phyloP scores from a whole-genome alignment of 2,797 vertebrate species.

The Pyrocephalus nanus region DNA sequence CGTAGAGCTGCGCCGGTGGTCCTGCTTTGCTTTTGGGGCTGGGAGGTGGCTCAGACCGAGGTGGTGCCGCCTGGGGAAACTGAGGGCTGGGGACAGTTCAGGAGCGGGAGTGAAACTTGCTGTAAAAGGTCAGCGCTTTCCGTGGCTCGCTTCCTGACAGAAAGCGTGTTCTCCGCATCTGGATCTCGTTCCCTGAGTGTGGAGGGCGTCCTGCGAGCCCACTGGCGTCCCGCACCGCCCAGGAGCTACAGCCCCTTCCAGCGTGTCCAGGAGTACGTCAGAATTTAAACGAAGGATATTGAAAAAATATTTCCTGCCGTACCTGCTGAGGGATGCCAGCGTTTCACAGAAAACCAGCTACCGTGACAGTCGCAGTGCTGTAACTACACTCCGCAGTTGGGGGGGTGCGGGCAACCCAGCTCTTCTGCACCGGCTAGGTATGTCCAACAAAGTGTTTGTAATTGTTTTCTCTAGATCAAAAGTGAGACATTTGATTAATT shows the following conservation, averaged over 20 bases:
- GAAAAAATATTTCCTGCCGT: fast-evolving
- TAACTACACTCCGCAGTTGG: fast-evolving
- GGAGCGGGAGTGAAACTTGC: background rate
- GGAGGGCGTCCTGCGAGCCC: background rate
- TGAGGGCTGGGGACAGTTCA: fast-evolving
- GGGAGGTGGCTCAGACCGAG: background rate
- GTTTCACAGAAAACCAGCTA: fast-evolving
- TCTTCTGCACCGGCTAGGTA: no score
- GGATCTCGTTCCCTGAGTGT: fast-evolving
- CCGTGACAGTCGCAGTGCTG: fast-evolving
- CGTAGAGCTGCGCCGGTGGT: fast-evolving
- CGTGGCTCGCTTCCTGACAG: background rate
- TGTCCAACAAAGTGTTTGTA: background rate
- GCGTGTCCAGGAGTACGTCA: fast-evolving
- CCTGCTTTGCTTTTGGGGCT: background rate
- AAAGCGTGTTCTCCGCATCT: no score
- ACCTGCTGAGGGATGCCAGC: background rate
- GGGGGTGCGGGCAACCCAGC: fast-evolving
- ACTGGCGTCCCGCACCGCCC: no score
- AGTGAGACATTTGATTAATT: background rate
- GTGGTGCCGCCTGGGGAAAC: background rate
- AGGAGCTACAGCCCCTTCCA: background rate
- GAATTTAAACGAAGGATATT: background rate
- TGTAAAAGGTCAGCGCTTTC: background rate
- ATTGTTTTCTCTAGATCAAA: background rate